Evolutionary conservation across 30 jellyfish, hydroid and myxozoan genomes (phyloP).

Genomic region (Hydractinia echinata): DNA sequence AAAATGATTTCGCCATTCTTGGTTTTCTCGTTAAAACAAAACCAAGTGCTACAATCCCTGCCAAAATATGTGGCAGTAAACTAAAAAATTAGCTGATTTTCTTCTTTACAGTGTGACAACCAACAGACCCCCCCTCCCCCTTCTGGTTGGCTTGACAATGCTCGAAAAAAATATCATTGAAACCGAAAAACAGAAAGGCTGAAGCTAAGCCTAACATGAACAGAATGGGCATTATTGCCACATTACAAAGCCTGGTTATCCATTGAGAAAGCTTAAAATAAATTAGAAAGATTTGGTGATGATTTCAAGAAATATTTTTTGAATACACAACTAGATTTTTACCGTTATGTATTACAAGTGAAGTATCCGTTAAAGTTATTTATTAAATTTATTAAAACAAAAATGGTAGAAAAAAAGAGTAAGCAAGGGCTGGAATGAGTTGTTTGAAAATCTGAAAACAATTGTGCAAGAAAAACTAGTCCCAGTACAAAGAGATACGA

Average conservation of each 20-base stretch:
- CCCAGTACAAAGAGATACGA: background rate
- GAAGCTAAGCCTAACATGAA: too few species aligned
- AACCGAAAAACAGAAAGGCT: too few species aligned
- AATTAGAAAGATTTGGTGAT: too few species aligned
- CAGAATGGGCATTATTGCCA: too few species aligned
- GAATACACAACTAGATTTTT: background rate
- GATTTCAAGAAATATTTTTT: background rate
- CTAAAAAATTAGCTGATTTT: too few species aligned
- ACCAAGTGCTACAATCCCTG: slow-evolving; percentile 36
- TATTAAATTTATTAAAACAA: background rate
- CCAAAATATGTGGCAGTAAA: too few species aligned
- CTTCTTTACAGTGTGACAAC: too few species aligned
- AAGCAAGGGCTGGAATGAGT: slow-evolving; percentile 10
- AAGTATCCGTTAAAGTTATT: background rate
- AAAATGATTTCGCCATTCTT: slow-evolving; percentile 44
- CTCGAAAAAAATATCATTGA: too few species aligned
- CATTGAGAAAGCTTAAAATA: too few species aligned
- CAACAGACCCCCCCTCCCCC: too few species aligned
- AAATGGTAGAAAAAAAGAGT: slow-evolving; percentile 13
- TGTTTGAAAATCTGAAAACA: background rate
- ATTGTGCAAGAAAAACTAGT: background rate
- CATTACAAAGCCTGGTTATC: too few species aligned
- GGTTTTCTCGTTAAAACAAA: slow-evolving; percentile 45
- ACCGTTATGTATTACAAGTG: background rate
- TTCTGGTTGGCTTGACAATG: too few species aligned